Conservation (phyloP, 2,113 vertebrate genomes). For the Rynchops niger region DNA sequence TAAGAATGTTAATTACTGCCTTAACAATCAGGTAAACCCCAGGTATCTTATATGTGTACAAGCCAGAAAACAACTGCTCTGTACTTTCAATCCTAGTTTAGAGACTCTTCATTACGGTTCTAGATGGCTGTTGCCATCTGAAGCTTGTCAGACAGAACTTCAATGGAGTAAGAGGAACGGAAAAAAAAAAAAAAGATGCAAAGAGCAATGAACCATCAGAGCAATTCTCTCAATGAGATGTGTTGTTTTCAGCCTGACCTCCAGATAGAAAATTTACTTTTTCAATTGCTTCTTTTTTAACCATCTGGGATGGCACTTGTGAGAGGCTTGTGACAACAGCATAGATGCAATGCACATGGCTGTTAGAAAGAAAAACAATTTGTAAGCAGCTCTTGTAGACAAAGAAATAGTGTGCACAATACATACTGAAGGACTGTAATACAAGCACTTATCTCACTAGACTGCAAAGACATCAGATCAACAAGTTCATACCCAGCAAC, state of each 20-base stretch:
- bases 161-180: neutral
- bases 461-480: neutral
- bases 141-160: neutral
- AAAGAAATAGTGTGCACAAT: neutral
- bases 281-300: neutral
- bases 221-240: neutral
- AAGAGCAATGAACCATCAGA: neutral
- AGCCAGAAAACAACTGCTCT: neutral
- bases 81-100: neutral
- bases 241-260: neutral
- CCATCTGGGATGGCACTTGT: neutral
- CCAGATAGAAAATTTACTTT: neutral
- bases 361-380: neutral
- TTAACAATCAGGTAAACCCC: neutral
- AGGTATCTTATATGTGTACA: neutral
- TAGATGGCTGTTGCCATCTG: neutral
- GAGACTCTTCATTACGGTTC: neutral
- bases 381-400: neutral
- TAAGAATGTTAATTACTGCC: neutral
- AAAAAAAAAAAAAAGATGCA: neutral
- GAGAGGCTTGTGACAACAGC: fast-evolving
- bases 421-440: neutral
- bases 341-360: no score
- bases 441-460: neutral
- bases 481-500: neutral